Evolutionary conservation across 1,140 invertebrate species (phyloP).

Genomic region (Trichomalopsis sarcophagae): DNA sequence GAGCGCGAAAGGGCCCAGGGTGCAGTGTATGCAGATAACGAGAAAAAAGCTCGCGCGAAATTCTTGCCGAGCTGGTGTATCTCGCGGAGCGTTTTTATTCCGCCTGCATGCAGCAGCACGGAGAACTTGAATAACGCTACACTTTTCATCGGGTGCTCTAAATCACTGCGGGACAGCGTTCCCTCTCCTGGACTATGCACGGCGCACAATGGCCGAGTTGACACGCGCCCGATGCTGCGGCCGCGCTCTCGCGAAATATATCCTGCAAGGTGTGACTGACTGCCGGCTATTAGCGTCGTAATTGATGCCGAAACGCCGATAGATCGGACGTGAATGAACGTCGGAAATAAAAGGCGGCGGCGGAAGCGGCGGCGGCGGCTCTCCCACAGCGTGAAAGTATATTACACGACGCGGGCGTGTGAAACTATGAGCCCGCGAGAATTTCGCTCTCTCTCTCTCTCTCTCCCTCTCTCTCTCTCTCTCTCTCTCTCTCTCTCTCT

Average conservation of each 20-base stretch:
- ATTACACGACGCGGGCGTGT: constrained; percentile 34
- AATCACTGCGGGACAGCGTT: constrained; percentile 28
- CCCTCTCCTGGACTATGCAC: neutral
- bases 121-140: neutral
- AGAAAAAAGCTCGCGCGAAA: neutral
- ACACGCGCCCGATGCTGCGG: neutral
- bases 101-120: neutral
- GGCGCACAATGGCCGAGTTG: constrained; percentile 18
- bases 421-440: constrained; percentile 15
- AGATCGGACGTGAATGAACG: constrained; percentile 25
- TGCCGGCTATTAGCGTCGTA: constrained; percentile 47
- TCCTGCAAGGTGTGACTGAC: constrained; percentile 48
- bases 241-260: neutral
- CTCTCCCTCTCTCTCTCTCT: neutral
- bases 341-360: constrained; percentile 45
- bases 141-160: constrained; percentile 46
- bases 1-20: neutral
- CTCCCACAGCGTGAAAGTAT: constrained; percentile 43
- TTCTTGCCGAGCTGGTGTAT: neutral
- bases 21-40: neutral
- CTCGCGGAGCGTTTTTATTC: neutral
- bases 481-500: neutral
- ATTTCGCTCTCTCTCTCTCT: neutral
- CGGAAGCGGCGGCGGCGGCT: neutral
- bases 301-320: constrained; percentile 49